phyloP scores from a whole-genome alignment of 2,797 vertebrate genomes.

The Chaetodon trifasciatus region DNA sequence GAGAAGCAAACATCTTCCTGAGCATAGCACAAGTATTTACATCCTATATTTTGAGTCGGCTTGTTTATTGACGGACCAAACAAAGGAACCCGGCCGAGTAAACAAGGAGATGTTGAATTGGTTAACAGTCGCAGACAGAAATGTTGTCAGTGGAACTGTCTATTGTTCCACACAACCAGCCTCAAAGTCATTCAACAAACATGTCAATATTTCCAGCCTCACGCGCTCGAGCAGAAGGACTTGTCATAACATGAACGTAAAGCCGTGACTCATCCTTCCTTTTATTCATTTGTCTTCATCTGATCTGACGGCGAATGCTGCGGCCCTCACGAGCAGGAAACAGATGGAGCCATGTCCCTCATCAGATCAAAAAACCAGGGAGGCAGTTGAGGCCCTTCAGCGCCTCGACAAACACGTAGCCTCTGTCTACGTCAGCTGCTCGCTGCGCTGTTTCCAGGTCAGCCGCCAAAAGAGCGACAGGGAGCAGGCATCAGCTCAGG shows the following conservation, averaged over 20 bases:
- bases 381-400: constrained; percentile 35
- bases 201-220: constrained; percentile 57
- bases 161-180: constrained; percentile 31
- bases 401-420: constrained; percentile 20
- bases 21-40: constrained; percentile 37
- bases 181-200: constrained; percentile 48
- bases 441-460: constrained; percentile 70
- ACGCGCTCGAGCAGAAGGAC: constrained; percentile 44
- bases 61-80: constrained; percentile 60
- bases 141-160: constrained; percentile 15
- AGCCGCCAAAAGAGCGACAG: constrained; percentile 40
- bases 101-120: constrained; percentile 35
- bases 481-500: constrained; percentile 43
- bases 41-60: constrained; percentile 52
- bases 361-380: constrained; percentile 53
- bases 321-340: constrained; percentile 70
- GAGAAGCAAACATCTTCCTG: constrained; percentile 43
- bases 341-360: constrained; percentile 75
- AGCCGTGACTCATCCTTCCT: constrained; percentile 68
- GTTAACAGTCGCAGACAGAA: constrained; percentile 30
- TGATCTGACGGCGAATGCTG: constrained; percentile 33
- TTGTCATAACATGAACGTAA: constrained; percentile 64
- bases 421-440: constrained; percentile 51
- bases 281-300: constrained; percentile 68
- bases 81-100: constrained; percentile 40